Evolutionary conservation across 2,113 vertebrate genomes (phyloP).

Genomic region (Melanotaenia duboulayi): DNA sequence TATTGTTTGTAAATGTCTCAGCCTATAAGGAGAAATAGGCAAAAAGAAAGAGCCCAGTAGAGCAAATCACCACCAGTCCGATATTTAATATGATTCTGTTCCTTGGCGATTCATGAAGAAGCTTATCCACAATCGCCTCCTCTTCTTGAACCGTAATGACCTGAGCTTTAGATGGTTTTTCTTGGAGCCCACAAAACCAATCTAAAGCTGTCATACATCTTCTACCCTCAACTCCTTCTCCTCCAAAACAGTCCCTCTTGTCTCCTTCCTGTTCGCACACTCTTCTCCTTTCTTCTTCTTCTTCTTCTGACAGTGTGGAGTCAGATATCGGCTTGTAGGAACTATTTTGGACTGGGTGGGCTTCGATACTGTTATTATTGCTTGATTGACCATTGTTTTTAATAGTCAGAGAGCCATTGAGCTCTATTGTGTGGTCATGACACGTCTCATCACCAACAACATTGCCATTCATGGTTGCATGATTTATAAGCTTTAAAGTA

Average conservation of each 20-base stretch:
- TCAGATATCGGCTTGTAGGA: slow-evolving; percentile 28
- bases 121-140: slow-evolving; percentile 85
- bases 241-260: slow-evolving; percentile 13
- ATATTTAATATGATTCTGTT: slow-evolving; percentile 85
- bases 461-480: background rate
- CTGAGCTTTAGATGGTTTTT: slow-evolving; percentile 76
- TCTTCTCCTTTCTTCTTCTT: slow-evolving; percentile 73
- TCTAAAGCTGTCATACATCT: slow-evolving; percentile 70
- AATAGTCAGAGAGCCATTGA: slow-evolving; percentile 70
- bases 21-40: slow-evolving; percentile 91
- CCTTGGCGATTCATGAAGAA: slow-evolving; percentile 87
- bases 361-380: slow-evolving; percentile 28
- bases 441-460: slow-evolving; percentile 34
- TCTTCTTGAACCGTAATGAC: slow-evolving; percentile 81
- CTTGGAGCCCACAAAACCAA: slow-evolving; percentile 88
- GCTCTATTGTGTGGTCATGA: slow-evolving; percentile 61
- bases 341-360: slow-evolving; percentile 8
- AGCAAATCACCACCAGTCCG: slow-evolving; percentile 87
- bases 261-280: background rate
- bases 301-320: slow-evolving; percentile 79
- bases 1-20: background rate
- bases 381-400: slow-evolving; percentile 43
- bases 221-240: slow-evolving; percentile 4
- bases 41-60: slow-evolving; percentile 89
- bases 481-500: slow-evolving; percentile 65